Evolutionary conservation across 2,797 vertebrate species (phyloP).

Genomic region (Clarias pachynema): DNA sequence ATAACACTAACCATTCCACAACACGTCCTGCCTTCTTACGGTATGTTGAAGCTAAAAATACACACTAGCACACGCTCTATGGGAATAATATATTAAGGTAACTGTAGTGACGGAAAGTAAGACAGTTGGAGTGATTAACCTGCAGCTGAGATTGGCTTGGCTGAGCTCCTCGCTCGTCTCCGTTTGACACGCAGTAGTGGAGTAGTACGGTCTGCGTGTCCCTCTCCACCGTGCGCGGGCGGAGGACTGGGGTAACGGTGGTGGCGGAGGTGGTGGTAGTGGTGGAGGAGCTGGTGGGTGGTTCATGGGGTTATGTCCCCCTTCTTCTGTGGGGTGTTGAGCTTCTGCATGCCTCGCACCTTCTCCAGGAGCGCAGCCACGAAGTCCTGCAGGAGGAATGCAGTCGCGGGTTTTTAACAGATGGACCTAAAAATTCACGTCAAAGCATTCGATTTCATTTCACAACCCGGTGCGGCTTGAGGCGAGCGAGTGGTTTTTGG

Average conservation of each 20-base stretch:
- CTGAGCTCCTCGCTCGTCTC: conserved; percentile 50
- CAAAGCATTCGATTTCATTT: neutral
- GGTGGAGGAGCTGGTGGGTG: conserved; percentile 29
- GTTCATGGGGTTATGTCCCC: conserved; percentile 60
- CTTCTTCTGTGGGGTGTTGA: conserved; percentile 82
- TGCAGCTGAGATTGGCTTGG: conserved; percentile 58
- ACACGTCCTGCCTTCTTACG: conserved; percentile 42
- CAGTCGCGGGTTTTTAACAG: neutral
- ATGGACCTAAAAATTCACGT: neutral
- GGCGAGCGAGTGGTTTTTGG: neutral
- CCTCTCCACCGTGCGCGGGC: conserved; percentile 41
- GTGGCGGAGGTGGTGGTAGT: conserved; percentile 12
- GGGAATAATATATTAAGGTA: conserved; percentile 53
- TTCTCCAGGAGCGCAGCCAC: conserved; percentile 78
- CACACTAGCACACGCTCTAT: conserved; percentile 55
- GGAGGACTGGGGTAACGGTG: conserved; percentile 49
- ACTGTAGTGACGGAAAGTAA: conserved; percentile 51
- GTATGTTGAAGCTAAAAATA: conserved; percentile 46
- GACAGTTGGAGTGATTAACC: conserved; percentile 54
- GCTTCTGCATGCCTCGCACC: conserved; percentile 83
- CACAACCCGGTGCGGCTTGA: neutral
- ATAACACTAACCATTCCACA: conserved; percentile 50
- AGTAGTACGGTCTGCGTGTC: conserved; percentile 54
- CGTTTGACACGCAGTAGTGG: conserved; percentile 50
- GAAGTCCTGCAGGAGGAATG: conserved; percentile 68